A percentile compares a stretch with the other conserved stretches of the same genome.
Conservation (phyloP, 2,888 invertebrate species). For the Bellardia pandia region DNA sequence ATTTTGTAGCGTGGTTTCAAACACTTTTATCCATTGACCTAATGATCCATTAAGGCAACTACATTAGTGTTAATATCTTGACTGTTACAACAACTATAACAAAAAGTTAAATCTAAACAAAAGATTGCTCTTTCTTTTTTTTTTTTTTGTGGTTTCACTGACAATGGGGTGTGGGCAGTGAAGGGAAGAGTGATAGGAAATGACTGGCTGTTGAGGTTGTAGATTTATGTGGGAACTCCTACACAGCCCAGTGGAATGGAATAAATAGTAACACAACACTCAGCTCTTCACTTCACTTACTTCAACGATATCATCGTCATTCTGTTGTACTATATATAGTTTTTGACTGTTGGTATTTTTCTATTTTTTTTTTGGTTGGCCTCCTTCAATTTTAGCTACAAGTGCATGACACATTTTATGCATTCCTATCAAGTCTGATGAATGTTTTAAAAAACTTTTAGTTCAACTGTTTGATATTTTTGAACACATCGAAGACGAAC, state of each 20-base stretch:
- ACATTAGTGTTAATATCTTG: slow-evolving; percentile 79
- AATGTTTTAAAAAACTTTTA: slow-evolving; percentile 67
- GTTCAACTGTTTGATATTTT: slow-evolving; percentile 28
- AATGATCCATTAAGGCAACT: slow-evolving; percentile 81
- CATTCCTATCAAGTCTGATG: slow-evolving; percentile 71
- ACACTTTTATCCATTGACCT: slow-evolving; percentile 78
- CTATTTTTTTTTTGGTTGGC: slow-evolving; percentile 3
- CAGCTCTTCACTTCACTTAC: neutral
- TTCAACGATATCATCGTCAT: slow-evolving; percentile 12
- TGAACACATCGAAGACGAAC: slow-evolving; percentile 19
- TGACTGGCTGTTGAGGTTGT: slow-evolving; percentile 17
- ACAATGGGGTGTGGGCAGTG: slow-evolving; percentile 1
- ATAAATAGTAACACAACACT: neutral
- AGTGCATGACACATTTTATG: slow-evolving; percentile 70
- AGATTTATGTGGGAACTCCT: neutral
- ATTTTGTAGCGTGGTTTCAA: slow-evolving; percentile 62
- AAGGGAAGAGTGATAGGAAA: neutral
- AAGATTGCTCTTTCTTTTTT: slow-evolving; percentile 16
- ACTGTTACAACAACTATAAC: slow-evolving; percentile 66
- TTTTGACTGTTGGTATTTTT: slow-evolving; percentile 32
- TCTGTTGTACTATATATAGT: neutral
- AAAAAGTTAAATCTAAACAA: slow-evolving; percentile 57
- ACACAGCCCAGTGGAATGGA: neutral
- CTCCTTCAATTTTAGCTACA: slow-evolving; percentile 32
- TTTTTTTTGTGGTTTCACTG: neutral